Percentiles rank a stretch among this genome's conserved stretches.
phyloP scores from a whole-genome alignment of 2,113 vertebrate genomes.

The Trematocara zebra region DNA sequence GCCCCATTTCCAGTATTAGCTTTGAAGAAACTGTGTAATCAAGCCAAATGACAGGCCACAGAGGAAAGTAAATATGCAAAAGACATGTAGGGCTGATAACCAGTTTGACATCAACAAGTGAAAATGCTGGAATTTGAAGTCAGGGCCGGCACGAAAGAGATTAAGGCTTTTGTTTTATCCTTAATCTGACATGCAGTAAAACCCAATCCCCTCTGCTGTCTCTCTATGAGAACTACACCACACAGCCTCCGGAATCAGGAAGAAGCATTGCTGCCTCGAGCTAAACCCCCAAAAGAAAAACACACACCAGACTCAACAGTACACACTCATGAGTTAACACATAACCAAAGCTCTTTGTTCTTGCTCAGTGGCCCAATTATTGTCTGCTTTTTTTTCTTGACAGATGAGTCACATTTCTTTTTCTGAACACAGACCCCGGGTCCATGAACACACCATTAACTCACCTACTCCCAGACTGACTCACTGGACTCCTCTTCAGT shows the following conservation, averaged over 20 bases:
- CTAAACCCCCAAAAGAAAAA: constrained; percentile 38
- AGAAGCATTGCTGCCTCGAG: constrained; percentile 17
- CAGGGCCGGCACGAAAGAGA: background rate
- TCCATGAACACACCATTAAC: constrained; percentile 32
- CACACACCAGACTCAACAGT: constrained; percentile 29
- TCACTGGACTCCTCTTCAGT: constrained; percentile 19
- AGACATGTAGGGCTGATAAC: background rate
- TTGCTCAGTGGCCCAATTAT: constrained; percentile 55
- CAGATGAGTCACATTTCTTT: constrained; percentile 51
- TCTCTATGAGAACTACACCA: background rate
- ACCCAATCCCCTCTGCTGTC: background rate
- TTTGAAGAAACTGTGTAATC: constrained; percentile 19
- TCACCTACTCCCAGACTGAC: constrained; percentile 38
- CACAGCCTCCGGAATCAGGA: background rate
- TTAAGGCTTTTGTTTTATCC: constrained; percentile 23
- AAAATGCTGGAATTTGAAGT: background rate
- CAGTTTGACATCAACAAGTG: constrained; percentile 6
- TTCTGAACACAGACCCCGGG: constrained; percentile 17
- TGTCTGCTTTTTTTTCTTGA: constrained; percentile 47
- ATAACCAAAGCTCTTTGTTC: constrained; percentile 49
- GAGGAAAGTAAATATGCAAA: background rate
- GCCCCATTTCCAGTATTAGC: constrained; percentile 18
- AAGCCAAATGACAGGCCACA: background rate
- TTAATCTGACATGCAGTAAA: constrained; percentile 16
- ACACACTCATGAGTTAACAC: constrained; percentile 38